Base-by-base conservation (phyloP, 1,140 invertebrate genomes). In the Conus betulinus region DNA sequence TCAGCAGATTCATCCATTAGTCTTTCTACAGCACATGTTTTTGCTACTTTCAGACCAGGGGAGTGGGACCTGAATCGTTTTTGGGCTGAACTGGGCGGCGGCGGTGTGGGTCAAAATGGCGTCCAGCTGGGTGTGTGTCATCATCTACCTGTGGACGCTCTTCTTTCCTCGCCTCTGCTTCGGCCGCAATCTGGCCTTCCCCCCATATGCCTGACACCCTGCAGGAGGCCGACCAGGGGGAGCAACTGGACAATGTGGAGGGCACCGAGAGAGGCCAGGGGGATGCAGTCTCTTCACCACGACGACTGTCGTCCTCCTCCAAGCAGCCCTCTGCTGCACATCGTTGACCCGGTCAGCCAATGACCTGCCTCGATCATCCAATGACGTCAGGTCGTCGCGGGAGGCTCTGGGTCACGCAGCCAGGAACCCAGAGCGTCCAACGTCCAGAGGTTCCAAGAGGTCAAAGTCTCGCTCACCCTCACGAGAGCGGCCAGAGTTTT, bases 71-170 rank as follows among this genome's bases (percentile, higher is more conserved):
- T 95, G 13, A 91, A 93, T 83, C 92, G 89, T 60, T 94, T 39
- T 94, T 93, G 94, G 94, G 53, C 90, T 93, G n/a, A 95, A 94
- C 89, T 94, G 93, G 94, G 88, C 94, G 60, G 88, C 94, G 60
- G 99, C 98, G 23, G 98, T 99, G 96, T 99, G 99, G 99, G 97
- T 99, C 53, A 99, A 99, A 96, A 98, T 99, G 89, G 97, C 98
- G 81, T 99, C 99, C 7, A 98, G 98, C 85, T 99, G 99, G 99
- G 95, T 98, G 52, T 99, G 98, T 94, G 95, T 99, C 63, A 96
- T 96, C 15, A 96, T 99, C 3, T 99, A 99, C 94, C 95, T 97
- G 51, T 99, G 98, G 98, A 98, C 98, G 78, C 96, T 99, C 88
- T 94, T 99, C 55, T 78, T 89, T 76, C 74, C 87, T 13, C 85